Conservation (phyloP, 2,797 vertebrate genomes). For the Coracias cyanogaster region DNA sequence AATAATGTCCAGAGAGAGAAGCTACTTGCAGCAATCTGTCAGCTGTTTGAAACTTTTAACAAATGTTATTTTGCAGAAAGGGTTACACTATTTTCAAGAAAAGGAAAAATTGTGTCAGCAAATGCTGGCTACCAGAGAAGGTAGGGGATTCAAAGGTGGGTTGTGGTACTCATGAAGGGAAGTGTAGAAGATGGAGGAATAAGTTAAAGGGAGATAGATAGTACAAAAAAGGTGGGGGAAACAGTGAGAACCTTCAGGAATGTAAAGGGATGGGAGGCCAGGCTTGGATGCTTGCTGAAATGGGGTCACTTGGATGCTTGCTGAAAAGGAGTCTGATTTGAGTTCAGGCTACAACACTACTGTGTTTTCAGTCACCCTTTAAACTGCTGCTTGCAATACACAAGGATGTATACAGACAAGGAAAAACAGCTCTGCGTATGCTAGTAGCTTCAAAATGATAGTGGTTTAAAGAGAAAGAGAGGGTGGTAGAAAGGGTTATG, state of each 20-base stretch:
- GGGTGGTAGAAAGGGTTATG: not conserved
- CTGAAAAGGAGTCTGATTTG: not conserved
- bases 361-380: not conserved
- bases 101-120: not conserved
- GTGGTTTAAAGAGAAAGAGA: not conserved
- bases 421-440: not conserved
- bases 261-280: not conserved
- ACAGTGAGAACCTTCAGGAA: not conserved
- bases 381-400: not conserved
- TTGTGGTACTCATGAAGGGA: not conserved
- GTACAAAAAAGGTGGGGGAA: not conserved
- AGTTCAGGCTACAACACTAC: not conserved
- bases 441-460: not conserved
- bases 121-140: not conserved
- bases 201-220: not conserved
- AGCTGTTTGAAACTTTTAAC: not conserved
- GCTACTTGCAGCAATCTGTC: not conserved
- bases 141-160: not conserved
- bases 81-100: not conserved
- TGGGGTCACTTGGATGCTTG: not conserved
- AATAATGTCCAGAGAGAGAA: not conserved
- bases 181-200: not conserved
- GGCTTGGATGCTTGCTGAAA: too few relatives aligned
- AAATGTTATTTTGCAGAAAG: not conserved
- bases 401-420: not conserved